Conservation (phyloP, 1,140 invertebrate species). For the Rhopalosiphum padi region DNA sequence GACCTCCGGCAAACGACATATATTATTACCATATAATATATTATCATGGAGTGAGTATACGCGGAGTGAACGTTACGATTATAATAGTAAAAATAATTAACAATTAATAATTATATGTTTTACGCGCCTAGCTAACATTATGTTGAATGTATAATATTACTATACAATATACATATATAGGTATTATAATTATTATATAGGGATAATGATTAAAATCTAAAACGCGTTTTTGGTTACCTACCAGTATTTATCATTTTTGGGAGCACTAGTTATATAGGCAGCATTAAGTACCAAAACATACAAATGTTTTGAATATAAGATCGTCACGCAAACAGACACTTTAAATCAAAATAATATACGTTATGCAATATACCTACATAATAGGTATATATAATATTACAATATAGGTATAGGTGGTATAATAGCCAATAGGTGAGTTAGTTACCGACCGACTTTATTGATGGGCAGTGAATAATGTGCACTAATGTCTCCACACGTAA, state of each 20-base stretch:
- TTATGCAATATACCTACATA: neutral
- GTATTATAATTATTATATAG: neutral
- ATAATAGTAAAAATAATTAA: neutral
- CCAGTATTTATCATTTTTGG: neutral
- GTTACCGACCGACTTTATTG: no score
- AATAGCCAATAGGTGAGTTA: no score
- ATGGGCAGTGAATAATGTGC: no score
- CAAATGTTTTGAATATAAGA: neutral
- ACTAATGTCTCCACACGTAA: no score
- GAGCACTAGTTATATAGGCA: neutral
- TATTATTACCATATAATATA: neutral
- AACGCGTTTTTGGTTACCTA: neutral
- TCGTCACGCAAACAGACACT: neutral
- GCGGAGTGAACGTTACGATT: neutral
- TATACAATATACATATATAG: neutral
- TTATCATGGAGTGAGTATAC: neutral
- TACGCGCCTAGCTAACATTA: neutral
- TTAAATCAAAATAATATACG: neutral
- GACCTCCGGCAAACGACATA: neutral
- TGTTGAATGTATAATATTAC: neutral
- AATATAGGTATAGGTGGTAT: no score
- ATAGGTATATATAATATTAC: no score
- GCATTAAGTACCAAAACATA: neutral
- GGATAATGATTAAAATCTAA: neutral
- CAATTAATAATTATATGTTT: no score